Evolutionary conservation across 2,113 vertebrate genomes (phyloP).

Genomic region (Carassius auratus): DNA sequence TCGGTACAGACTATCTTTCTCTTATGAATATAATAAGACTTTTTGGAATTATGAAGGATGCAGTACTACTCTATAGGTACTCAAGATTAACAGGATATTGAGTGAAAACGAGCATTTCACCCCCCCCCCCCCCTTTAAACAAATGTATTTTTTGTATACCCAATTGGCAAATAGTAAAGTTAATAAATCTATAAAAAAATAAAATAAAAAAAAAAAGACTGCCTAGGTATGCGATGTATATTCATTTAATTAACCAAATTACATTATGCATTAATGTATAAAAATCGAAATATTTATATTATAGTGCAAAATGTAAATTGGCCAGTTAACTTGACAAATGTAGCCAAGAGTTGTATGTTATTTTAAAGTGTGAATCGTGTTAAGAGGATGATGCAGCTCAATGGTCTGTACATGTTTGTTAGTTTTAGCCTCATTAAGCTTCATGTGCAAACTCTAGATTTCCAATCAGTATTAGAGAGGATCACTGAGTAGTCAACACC

Average conservation of each 20-base stretch:
- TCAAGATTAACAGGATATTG: too few species aligned
- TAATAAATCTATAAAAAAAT: background rate
- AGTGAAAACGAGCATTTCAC: too few species aligned
- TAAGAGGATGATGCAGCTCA: slow-evolving; percentile 16
- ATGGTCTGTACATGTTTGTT: slow-evolving; percentile 15
- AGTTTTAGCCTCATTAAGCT: slow-evolving; percentile 15
- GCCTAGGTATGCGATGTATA: background rate
- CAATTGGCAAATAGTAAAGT: background rate
- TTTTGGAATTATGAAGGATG: too few species aligned
- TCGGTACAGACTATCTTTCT: too few species aligned
- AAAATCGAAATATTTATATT: slow-evolving; percentile 64
- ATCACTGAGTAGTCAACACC: slow-evolving; percentile 8
- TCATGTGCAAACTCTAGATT: slow-evolving; percentile 5
- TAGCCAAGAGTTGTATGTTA: slow-evolving; percentile 63
- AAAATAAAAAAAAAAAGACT: too few species aligned
- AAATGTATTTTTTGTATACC: too few species aligned
- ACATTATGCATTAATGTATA: slow-evolving; percentile 72
- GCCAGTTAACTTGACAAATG: slow-evolving; percentile 59
- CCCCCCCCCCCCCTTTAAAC: too few species aligned
- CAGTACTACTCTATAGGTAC: too few species aligned
- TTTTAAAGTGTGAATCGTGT: slow-evolving; percentile 53
- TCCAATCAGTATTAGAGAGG: background rate
- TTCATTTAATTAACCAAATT: slow-evolving; percentile 33
- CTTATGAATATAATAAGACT: too few species aligned
- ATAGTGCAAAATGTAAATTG: slow-evolving; percentile 59